phyloP scores from a whole-genome alignment of 2,797 vertebrate genomes.

The Lagodon rhomboides region DNA sequence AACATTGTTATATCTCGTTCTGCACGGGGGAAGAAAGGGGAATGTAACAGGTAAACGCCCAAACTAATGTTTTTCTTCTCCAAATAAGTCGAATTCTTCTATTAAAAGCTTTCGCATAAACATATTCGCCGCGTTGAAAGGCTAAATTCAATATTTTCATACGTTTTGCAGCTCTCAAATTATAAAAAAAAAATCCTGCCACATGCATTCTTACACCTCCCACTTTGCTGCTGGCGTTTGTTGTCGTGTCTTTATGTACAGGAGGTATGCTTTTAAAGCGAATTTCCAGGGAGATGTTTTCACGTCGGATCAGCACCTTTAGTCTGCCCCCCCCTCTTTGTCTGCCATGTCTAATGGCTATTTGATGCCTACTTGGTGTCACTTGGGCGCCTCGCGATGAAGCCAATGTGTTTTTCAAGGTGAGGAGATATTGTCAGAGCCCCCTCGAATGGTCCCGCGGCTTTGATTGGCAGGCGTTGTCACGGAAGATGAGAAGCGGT shows the following conservation, averaged over 20 bases:
- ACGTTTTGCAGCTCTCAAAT: conserved; percentile 27
- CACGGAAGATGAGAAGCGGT: conserved; percentile 73
- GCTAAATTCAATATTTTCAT: conserved; percentile 47
- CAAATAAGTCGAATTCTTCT: conserved; percentile 50
- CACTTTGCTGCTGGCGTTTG: conserved; percentile 54
- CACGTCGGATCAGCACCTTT: conserved; percentile 54
- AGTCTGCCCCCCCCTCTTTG: conserved; percentile 53
- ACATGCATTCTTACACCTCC: conserved; percentile 62
- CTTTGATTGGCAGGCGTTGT: conserved; percentile 78
- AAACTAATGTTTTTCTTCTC: conserved; percentile 40
- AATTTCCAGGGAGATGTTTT: conserved; percentile 45
- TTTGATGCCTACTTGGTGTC: conserved; percentile 72
- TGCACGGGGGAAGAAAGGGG: conserved; percentile 35
- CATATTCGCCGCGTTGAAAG: conserved; percentile 36
- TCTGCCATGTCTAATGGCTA: conserved; percentile 67
- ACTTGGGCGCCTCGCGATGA: conserved; percentile 57
- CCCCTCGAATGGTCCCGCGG: conserved; percentile 72
- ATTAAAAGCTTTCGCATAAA: conserved; percentile 58
- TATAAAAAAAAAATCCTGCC: conserved; percentile 53
- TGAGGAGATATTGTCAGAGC: conserved; percentile 75
- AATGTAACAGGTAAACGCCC: conserved; percentile 49
- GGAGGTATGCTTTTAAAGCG: conserved; percentile 49
- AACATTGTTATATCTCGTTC: conserved; percentile 66
- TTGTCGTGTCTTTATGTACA: conserved; percentile 46
- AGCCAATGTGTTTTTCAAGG: conserved; percentile 79